These are phyloP conservation scores for Euzophera pinguis DNA, from an alignment of 2,888 invertebrate species.

Conservation along the genomic window DNA sequence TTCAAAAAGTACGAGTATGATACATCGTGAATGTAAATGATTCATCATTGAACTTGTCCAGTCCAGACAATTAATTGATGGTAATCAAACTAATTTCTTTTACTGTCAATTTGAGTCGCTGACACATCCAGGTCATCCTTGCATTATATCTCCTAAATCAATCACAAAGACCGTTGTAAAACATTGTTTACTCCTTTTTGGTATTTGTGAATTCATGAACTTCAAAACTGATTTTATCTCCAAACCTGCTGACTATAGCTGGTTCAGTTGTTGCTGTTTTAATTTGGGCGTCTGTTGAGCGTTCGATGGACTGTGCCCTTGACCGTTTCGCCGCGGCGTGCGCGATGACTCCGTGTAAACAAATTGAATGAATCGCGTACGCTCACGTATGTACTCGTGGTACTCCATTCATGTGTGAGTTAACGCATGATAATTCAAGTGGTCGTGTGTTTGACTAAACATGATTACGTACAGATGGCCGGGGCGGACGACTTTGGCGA, in stretches of 20 bases:
- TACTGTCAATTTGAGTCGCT: conserved; percentile 8
- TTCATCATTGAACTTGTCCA: conserved; percentile 1
- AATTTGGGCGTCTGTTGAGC: conserved; percentile 40
- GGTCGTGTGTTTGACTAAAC: conserved; percentile 55
- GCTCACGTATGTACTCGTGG: conserved; percentile 46
- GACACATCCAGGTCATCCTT: conserved; percentile 17
- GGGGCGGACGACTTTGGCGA: conserved; percentile 15
- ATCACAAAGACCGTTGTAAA: not conserved
- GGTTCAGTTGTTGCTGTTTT: conserved; percentile 30
- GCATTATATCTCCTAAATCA: not conserved
- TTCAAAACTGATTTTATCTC: conserved; percentile 27
- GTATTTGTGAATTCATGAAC: conserved; percentile 34
- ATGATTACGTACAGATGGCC: conserved; percentile 42
- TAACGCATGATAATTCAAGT: conserved; percentile 68
- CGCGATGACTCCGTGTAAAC: conserved; percentile 60
- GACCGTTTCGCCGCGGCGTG: conserved; percentile 57
- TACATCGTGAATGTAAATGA: not conserved
- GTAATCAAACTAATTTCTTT: conserved; percentile 8
- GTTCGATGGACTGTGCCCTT: conserved; percentile 69
- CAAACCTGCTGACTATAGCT: conserved; percentile 26
- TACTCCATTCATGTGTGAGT: conserved; percentile 73
- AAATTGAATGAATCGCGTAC: conserved; percentile 77
- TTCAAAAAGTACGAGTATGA: not conserved
- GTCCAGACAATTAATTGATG: conserved; percentile 6
- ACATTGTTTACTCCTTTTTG: conserved; percentile 25